Percentiles rank a stretch among this genome's conserved stretches.
phyloP scores from a whole-genome alignment of 2,113 vertebrate genomes.

The Chaetura pelagica region DNA sequence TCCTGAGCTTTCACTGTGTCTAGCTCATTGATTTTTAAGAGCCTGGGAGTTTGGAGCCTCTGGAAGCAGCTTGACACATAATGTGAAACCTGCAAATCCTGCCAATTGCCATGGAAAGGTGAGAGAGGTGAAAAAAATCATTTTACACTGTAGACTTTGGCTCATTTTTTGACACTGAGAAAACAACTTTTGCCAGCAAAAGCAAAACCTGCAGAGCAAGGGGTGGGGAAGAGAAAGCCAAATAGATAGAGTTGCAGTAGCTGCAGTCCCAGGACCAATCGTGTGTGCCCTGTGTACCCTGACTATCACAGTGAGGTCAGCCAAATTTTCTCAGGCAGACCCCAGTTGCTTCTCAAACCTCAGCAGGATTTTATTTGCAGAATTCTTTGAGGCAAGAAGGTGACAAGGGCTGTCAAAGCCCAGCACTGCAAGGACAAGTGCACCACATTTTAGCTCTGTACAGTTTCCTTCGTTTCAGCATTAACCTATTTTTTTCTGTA shows the following conservation, averaged over 20 bases:
- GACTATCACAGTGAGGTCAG: not conserved
- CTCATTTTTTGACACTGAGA: constrained; percentile 66
- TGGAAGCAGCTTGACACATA: constrained; percentile 65
- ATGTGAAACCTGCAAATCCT: constrained; percentile 64
- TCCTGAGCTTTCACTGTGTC: constrained; percentile 62
- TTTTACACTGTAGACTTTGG: constrained; percentile 62
- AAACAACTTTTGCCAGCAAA: constrained; percentile 63
- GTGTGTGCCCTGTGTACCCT: not conserved
- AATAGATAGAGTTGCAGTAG: not conserved
- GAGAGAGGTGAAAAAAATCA: constrained; percentile 72
- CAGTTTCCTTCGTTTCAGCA: not conserved
- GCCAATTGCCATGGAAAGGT: constrained; percentile 69
- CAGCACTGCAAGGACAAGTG: not conserved
- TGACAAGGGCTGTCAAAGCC: not conserved
- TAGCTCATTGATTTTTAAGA: constrained; percentile 74
- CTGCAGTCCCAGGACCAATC: not conserved
- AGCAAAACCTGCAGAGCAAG: constrained; percentile 28
- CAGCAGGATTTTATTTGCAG: constrained; percentile 4
- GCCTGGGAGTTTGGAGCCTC: constrained; percentile 54
- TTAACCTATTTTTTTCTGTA: not conserved
- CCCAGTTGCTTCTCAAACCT: not conserved
- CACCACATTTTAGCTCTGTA: not conserved
- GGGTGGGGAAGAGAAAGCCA: constrained; percentile 10
- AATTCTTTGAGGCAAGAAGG: not conserved
- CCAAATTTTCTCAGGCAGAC: not conserved